Percentiles rank a stretch among this genome's conserved stretches.
Evolutionary conservation across 2,888 invertebrate species (phyloP).

Genomic region (Drosophila lacicola): DNA sequence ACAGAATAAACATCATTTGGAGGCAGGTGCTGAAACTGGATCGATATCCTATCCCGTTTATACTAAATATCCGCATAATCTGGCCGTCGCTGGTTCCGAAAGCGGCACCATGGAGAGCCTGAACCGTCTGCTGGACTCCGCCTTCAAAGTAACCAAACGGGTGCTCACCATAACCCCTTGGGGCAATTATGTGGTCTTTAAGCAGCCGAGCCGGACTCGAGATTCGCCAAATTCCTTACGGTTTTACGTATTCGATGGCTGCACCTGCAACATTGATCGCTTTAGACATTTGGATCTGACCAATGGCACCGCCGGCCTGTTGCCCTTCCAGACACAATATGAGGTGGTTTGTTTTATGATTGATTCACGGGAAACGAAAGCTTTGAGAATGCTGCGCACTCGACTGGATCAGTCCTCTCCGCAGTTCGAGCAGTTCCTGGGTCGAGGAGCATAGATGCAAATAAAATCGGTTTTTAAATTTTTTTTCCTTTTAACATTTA

Average conservation of each 20-base stretch:
- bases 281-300: slow-evolving; percentile 82
- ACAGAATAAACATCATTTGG: too few relatives aligned
- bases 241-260: slow-evolving; percentile 82
- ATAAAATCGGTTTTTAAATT: not conserved
- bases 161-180: slow-evolving; percentile 83
- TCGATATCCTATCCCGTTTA: slow-evolving; percentile 76
- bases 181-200: slow-evolving; percentile 83
- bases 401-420: slow-evolving; percentile 13
- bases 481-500: not conserved
- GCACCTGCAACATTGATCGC: slow-evolving; percentile 82
- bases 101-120: slow-evolving; percentile 82
- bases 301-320: slow-evolving; percentile 82
- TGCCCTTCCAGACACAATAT: slow-evolving; percentile 70
- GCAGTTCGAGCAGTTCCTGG: slow-evolving; percentile 1
- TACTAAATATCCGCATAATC: slow-evolving; percentile 58
- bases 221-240: not conserved
- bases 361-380: slow-evolving; percentile 64
- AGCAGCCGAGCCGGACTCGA: not conserved
- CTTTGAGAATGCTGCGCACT: slow-evolving; percentile 14
- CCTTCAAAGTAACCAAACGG: slow-evolving; percentile 82
- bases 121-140: slow-evolving; percentile 70
- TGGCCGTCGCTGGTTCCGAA: slow-evolving; percentile 84
- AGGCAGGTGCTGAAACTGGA: not conserved
- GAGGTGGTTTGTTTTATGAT: slow-evolving; percentile 76
- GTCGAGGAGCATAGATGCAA: slow-evolving; percentile 9